Evolutionary conservation across 2,888 invertebrate genomes (phyloP), one percentile per base, ranked within the genome.

Genomic region (Agrotis ipsilon): DNA sequence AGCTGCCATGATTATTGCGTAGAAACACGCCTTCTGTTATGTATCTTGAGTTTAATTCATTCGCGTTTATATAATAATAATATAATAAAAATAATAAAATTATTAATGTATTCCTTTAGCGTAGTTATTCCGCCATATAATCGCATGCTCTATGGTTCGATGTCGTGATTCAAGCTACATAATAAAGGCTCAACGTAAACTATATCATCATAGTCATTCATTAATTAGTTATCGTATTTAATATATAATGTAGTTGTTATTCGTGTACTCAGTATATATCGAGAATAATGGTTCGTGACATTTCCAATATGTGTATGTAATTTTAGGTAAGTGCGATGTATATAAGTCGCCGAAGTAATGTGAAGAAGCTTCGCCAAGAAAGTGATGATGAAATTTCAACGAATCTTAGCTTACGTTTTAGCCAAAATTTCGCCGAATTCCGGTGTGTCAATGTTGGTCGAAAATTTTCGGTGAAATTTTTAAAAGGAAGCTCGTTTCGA

Each of bases 281-380:
- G 90, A 93, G 88, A 87, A 88, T 91, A 91, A 94, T 92, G 94
- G 94, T 95, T 95, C 94, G 95, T 95, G 95, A 95, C 94, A 94
- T 93, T 95, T 96, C 95, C 94, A 95, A 89, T 92, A 88, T 75
- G 52, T 90, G 85, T 87, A 80, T 88, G 89, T 91, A 89, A 89
- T 89, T 87, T 55, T 92, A 93, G 89, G 85, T 85, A 85, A 87
- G 78, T 61, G 69, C 70, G 74, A 73, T 52, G 60, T 48, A 75
- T 68, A 43, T 62, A 74, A 69, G 72, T 81, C 76, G 78, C 77
- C 75, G 82, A 75, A 62, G 64, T 61, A 65, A 13, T 66, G 39
- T 18, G 78, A 74, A 68, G 51, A 61, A 57, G 59, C 70, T 67
- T 71, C 46, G 65, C 63, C 67, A 67, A 73, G 16, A 27, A 64